Evolutionary conservation across 2,113 vertebrate species (phyloP).

Genomic region (Aptenodytes forsteri): DNA sequence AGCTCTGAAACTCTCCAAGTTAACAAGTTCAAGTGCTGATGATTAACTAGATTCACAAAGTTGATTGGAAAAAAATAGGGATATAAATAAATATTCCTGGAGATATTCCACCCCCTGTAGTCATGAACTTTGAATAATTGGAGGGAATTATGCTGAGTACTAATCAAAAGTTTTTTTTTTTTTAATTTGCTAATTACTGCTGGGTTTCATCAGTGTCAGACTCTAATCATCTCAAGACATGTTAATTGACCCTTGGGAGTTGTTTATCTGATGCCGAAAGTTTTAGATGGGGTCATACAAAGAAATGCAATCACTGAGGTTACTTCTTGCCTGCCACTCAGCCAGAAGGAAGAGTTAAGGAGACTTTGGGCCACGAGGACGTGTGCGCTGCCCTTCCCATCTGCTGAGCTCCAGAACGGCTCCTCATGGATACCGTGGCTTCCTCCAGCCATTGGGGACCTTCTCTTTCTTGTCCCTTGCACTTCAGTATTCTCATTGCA

Average conservation of each 20-base stretch:
- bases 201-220: slow-evolving; percentile 84
- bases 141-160: slow-evolving; percentile 85
- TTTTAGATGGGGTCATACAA: slow-evolving; percentile 61
- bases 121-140: slow-evolving; percentile 89
- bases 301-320: slow-evolving; percentile 52
- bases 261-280: slow-evolving; percentile 67
- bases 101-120: slow-evolving; percentile 82
- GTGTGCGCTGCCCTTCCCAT: background rate
- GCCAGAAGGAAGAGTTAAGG: background rate
- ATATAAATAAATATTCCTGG: slow-evolving; percentile 87
- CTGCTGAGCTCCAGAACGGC: background rate
- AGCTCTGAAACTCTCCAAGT: slow-evolving; percentile 47
- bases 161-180: slow-evolving; percentile 82
- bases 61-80: slow-evolving; percentile 77
- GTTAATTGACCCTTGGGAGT: slow-evolving; percentile 84
- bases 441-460: background rate
- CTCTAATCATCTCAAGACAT: slow-evolving; percentile 84
- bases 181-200: slow-evolving; percentile 83
- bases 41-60: slow-evolving; percentile 78
- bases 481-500: background rate
- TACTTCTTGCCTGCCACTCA: slow-evolving; percentile 27
- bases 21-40: slow-evolving; percentile 72
- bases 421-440: background rate
- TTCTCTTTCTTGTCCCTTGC: background rate
- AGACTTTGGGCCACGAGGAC: background rate